phyloP scores from a whole-genome alignment of 2,888 invertebrate genomes.

The Agrotis ipsilon region DNA sequence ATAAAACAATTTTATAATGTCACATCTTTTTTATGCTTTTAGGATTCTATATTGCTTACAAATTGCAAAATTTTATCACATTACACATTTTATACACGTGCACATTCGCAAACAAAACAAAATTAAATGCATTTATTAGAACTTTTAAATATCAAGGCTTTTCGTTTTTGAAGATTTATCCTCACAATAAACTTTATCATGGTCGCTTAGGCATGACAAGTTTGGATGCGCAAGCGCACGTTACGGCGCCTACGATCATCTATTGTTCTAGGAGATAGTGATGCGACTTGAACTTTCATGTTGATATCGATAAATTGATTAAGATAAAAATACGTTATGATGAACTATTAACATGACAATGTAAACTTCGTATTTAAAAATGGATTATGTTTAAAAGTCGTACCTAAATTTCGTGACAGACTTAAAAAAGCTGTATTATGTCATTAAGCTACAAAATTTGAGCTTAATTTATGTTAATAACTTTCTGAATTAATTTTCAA shows the following conservation, averaged over 20 bases:
- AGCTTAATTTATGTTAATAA: slow-evolving; percentile 1
- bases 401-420: neutral
- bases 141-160: slow-evolving; percentile 52
- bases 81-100: slow-evolving; percentile 9
- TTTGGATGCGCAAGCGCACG: slow-evolving; percentile 83
- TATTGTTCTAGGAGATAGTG: slow-evolving; percentile 83
- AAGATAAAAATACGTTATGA: too few relatives aligned
- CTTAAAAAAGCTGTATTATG: too few relatives aligned
- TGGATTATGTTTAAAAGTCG: neutral
- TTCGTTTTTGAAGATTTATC: slow-evolving; percentile 51
- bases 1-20: slow-evolving; percentile 6
- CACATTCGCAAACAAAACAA: slow-evolving; percentile 21
- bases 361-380: neutral
- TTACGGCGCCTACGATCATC: slow-evolving; percentile 82
- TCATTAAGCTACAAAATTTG: neutral
- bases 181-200: slow-evolving; percentile 61
- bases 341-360: too few relatives aligned
- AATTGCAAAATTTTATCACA: slow-evolving; percentile 27
- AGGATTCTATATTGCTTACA: slow-evolving; percentile 6
- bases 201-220: slow-evolving; percentile 73
- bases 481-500: neutral
- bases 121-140: slow-evolving; percentile 35
- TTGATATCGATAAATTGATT: slow-evolving; percentile 56
- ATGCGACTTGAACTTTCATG: slow-evolving; percentile 53
- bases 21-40: slow-evolving; percentile 17